phyloP scores from a whole-genome alignment of 2,797 vertebrate genomes.

The Crypturellus tataupa region DNA sequence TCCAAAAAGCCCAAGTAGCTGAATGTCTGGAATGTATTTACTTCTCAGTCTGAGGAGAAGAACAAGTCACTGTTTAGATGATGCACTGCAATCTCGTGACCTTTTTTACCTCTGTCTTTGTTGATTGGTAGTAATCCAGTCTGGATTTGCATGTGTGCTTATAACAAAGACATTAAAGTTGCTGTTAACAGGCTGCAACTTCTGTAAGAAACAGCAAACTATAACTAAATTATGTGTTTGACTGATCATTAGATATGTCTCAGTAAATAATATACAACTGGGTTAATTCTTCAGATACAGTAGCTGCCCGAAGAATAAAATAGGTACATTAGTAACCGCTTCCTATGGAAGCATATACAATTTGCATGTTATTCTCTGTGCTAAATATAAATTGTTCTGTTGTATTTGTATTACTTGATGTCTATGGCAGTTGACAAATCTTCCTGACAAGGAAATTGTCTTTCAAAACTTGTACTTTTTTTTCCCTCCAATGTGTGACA shows the following conservation, averaged over 20 bases:
- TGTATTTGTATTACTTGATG: not conserved
- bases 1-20: slow-evolving; percentile 56
- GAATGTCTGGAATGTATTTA: slow-evolving; percentile 60
- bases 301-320: not conserved
- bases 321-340: not conserved
- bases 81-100: not conserved
- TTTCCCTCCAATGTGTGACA: not conserved
- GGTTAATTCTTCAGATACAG: not conserved
- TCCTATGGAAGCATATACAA: not conserved
- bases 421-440: not conserved
- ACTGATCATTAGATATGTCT: not conserved
- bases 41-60: slow-evolving; percentile 68
- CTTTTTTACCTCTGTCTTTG: not conserved
- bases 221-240: slow-evolving; percentile 8
- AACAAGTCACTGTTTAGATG: slow-evolving; percentile 52
- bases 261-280: not conserved
- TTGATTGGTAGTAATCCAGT: not conserved
- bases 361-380: not conserved
- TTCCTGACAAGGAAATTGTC: not conserved
- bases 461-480: not conserved
- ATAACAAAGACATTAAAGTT: not conserved
- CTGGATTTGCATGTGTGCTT: not conserved
- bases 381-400: not conserved
- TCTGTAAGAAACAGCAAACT: not conserved
- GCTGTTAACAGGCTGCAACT: not conserved